Percentiles rank a stretch among this genome's conserved stretches.
Evolutionary conservation across 2,113 vertebrate species (phyloP).

Genomic region (Tragelaphus strepsiceros): DNA sequence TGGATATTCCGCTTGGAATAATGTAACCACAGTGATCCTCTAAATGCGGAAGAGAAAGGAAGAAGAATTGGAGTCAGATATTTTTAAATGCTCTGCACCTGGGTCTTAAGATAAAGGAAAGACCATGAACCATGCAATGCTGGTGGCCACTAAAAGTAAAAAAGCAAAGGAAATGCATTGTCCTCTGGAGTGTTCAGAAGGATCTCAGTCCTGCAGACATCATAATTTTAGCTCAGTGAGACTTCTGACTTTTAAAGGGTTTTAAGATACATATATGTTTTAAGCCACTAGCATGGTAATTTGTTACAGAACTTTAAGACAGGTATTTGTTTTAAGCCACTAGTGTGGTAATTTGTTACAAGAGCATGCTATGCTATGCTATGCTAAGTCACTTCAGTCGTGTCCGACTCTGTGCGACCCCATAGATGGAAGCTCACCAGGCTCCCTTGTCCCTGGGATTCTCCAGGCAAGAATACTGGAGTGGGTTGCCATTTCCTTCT

Average conservation of each 20-base stretch:
- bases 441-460: too few relatives aligned
- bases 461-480: too few relatives aligned
- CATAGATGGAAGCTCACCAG: too few relatives aligned
- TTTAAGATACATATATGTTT: neutral
- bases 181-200: neutral
- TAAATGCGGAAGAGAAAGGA: neutral
- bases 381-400: too few relatives aligned
- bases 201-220: neutral
- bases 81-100: neutral
- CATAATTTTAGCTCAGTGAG: neutral
- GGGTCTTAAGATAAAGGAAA: neutral
- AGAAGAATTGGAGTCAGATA: neutral
- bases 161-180: rapidly evolving
- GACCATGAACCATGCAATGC: neutral
- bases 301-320: neutral
- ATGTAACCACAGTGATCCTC: neutral
- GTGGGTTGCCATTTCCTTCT: too few relatives aligned
- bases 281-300: neutral
- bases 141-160: neutral
- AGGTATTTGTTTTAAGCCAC: neutral
- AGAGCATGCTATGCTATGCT: neutral
- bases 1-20: neutral
- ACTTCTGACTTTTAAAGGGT: neutral
- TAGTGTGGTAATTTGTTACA: neutral
- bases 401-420: too few relatives aligned